phyloP scores from a whole-genome alignment of 1,140 invertebrate species.

The Popillia japonica region DNA sequence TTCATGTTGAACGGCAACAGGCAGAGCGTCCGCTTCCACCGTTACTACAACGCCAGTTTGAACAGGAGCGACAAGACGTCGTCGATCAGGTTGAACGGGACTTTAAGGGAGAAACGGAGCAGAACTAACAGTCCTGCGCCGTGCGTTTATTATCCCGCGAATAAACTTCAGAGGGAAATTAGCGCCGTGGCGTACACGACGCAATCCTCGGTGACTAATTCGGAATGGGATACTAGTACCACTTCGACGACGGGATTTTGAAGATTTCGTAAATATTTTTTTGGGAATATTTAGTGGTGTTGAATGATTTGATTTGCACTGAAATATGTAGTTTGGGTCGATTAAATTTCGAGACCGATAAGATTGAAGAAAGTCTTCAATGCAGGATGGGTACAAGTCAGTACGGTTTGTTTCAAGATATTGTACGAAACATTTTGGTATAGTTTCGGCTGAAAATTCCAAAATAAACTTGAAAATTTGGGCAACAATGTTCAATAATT shows the following conservation, averaged over 20 bases:
- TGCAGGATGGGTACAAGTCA: no score
- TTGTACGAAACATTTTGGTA: no score
- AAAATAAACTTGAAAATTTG: no score
- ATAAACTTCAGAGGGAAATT: constrained; percentile 56
- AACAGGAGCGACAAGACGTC: constrained; percentile 62
- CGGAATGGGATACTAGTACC: constrained; percentile 46
- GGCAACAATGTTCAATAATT: no score
- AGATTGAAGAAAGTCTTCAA: no score
- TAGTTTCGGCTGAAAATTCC: no score
- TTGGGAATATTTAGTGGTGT: neutral
- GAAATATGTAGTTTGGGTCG: no score
- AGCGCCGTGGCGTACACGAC: constrained; percentile 50
- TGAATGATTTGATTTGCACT: no score
- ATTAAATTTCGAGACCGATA: no score
- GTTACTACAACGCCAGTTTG: constrained; percentile 69
- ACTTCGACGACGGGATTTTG: constrained; percentile 33
- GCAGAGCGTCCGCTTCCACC: constrained; percentile 70
- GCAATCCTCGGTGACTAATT: constrained; percentile 51
- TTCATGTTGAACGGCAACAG: constrained; percentile 78
- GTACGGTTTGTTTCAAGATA: no score
- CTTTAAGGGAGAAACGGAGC: constrained; percentile 54
- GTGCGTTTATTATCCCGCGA: constrained; percentile 73
- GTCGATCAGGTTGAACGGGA: constrained; percentile 52
- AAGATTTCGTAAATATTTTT: neutral
- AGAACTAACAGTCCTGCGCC: constrained; percentile 67